Evolutionary conservation across 2,797 vertebrate genomes (phyloP), one percentile per base, ranked within the genome.

Genomic region (Myripristis jacobus): DNA sequence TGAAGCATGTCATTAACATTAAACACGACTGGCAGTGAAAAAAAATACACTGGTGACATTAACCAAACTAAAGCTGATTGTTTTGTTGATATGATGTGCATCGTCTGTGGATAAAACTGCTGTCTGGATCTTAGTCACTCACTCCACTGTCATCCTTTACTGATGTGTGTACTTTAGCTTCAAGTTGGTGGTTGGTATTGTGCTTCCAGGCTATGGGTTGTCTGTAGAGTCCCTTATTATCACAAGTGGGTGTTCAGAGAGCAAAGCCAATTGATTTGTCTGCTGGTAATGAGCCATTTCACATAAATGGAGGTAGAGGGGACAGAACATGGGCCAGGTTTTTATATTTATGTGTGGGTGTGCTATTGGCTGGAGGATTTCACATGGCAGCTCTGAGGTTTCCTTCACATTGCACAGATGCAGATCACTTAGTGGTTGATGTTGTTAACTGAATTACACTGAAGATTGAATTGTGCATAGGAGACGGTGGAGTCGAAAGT

Each of bases 211-310:
- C 82, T 80, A 85, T 80, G 76, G 85, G 75, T 75, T 85, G 87
- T 89, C 86, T 90, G 89, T 86, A 86, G 89, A 93, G 89, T 87
- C 88, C 91, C 91, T 92, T 84, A 88, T 91, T 91, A 91, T 92
- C 87, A 89, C 86, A 87, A 92, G 91, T 92, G 91, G 91, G 89
- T 90, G 91, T 91, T 90, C 82, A 85, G 83, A 91, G 87, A 90
- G 89, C 90, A 85, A 83, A 86, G 90, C 87, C 91, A 93, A 93
- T 93, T 92, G 92, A 92, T 93, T 91, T 91, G 90, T 92, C 91
- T 93, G 88, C 90, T 89, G 86, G 88, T 93, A 91, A 94, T 87
- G 90, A 92, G 91, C 85, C 91, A 88, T 91, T 89, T 84, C 85
- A 81, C 75, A 85, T 86, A 86, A 89, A 87, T 71, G 89, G 81